These are phyloP conservation scores for Euclidia mi DNA, from an alignment of 2,888 invertebrate genomes.

Conservation along the genomic window DNA sequence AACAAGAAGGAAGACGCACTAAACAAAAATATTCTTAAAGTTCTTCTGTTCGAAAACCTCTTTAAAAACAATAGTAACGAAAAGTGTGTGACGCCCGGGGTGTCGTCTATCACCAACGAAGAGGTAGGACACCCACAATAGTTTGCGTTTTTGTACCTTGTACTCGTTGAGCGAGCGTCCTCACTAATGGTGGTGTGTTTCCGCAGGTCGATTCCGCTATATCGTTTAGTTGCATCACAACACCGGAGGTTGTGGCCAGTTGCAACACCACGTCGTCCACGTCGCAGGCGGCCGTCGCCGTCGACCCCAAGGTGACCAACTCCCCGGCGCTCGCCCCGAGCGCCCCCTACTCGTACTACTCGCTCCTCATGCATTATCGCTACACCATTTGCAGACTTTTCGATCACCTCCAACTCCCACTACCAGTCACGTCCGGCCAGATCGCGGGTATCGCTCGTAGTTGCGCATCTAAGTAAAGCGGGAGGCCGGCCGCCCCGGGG, in stretches of 20 bases:
- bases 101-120: constrained; percentile 59
- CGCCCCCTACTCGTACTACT: constrained; percentile 8
- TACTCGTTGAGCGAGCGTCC: constrained; percentile 24
- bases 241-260: constrained; percentile 84
- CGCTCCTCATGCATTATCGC: constrained; percentile 11
- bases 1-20: constrained; percentile 62
- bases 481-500: not conserved
- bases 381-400: constrained; percentile 63
- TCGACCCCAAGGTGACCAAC: constrained; percentile 80
- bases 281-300: constrained; percentile 71
- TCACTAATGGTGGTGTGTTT: constrained; percentile 57
- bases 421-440: constrained; percentile 10
- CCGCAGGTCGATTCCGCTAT: constrained; percentile 85
- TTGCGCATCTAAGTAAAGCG: not conserved
- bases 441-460: not conserved
- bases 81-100: constrained; percentile 56
- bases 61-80: constrained; percentile 69
- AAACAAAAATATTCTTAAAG: constrained; percentile 74
- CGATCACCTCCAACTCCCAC: constrained; percentile 16
- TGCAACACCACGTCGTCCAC: constrained; percentile 83
- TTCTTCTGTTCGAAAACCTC: constrained; percentile 75
- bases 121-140: constrained; percentile 73
- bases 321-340: constrained; percentile 8
- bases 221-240: constrained; percentile 88
- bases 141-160: constrained; percentile 29